Evolutionary conservation across 2,888 invertebrate genomes (phyloP).

Genomic region (Ischnus inquisitorius): DNA sequence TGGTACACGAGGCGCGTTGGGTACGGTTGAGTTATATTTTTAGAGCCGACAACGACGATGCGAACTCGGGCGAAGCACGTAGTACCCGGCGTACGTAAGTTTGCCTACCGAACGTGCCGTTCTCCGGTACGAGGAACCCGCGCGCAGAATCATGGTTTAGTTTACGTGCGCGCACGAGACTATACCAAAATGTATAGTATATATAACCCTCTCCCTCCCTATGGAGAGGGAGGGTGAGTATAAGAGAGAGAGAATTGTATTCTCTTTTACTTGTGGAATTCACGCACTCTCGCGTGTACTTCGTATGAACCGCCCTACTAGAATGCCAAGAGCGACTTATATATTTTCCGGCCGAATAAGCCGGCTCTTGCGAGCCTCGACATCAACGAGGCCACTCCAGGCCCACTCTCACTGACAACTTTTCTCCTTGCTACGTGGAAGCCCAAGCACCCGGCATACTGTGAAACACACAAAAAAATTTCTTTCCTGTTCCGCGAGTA

Average conservation of each 20-base stretch:
- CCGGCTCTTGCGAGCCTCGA: not conserved
- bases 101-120: slow-evolving; percentile 45
- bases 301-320: slow-evolving; percentile 2
- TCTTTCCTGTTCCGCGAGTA: not conserved
- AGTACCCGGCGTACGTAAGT: slow-evolving; percentile 45
- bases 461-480: slow-evolving; percentile 5
- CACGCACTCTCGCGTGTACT: slow-evolving; percentile 29
- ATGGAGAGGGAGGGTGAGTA: not conserved
- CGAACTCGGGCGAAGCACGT: slow-evolving; percentile 51
- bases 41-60: slow-evolving; percentile 47
- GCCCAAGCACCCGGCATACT: not conserved
- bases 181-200: slow-evolving; percentile 27
- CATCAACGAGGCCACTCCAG: slow-evolving; percentile 10
- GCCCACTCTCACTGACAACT: not conserved
- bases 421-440: slow-evolving; percentile 7
- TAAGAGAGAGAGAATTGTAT: no score
- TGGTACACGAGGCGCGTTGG: slow-evolving; percentile 29
- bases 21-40: slow-evolving; percentile 37
- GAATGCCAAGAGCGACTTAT: slow-evolving; percentile 23
- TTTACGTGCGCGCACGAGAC: slow-evolving; percentile 2
- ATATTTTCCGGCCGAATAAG: slow-evolving; percentile 34
- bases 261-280: not conserved
- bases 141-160: slow-evolving; percentile 29
- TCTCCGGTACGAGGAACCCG: not conserved
- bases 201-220: not conserved